A percentile compares a stretch with the other conserved stretches of the same genome.
phyloP scores from a whole-genome alignment of 2,888 invertebrate species.

The Seira sanloemensis region DNA sequence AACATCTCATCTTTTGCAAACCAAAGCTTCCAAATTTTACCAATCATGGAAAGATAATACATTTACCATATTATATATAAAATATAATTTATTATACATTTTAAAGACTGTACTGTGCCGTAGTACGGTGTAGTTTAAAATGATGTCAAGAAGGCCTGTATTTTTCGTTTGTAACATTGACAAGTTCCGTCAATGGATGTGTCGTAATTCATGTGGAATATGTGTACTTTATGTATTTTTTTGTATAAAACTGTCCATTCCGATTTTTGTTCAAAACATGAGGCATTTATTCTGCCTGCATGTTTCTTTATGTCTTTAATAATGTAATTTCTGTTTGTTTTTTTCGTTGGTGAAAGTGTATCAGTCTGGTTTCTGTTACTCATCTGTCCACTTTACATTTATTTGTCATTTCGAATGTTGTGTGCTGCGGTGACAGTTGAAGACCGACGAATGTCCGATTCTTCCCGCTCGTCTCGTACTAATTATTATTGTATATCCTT shows the following conservation, averaged over 20 bases:
- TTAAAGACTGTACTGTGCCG: neutral
- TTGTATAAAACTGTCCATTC: neutral
- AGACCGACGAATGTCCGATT: too few relatives aligned
- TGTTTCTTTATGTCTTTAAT: too few relatives aligned
- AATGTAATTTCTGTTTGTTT: neutral
- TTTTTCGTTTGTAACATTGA: neutral
- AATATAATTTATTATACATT: too few relatives aligned
- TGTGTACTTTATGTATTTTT: neutral
- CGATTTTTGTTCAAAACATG: slow-evolving; percentile 9
- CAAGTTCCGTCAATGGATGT: neutral
- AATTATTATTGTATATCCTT: too few relatives aligned
- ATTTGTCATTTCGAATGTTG: too few relatives aligned
- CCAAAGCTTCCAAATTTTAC: neutral
- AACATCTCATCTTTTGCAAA: neutral
- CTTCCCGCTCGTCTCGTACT: too few relatives aligned
- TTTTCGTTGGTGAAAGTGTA: slow-evolving; percentile 48
- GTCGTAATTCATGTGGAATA: neutral
- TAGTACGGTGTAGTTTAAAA: too few relatives aligned
- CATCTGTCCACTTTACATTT: too few relatives aligned
- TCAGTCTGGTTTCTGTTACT: slow-evolving; percentile 25
- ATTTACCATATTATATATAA: neutral
- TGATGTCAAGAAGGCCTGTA: too few relatives aligned
- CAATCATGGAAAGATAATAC: neutral
- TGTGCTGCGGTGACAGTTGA: too few relatives aligned
- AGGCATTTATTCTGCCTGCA: too few relatives aligned